Base-by-base conservation (phyloP, 2,113 vertebrate species). In the Beaufortia kweichowensis region DNA sequence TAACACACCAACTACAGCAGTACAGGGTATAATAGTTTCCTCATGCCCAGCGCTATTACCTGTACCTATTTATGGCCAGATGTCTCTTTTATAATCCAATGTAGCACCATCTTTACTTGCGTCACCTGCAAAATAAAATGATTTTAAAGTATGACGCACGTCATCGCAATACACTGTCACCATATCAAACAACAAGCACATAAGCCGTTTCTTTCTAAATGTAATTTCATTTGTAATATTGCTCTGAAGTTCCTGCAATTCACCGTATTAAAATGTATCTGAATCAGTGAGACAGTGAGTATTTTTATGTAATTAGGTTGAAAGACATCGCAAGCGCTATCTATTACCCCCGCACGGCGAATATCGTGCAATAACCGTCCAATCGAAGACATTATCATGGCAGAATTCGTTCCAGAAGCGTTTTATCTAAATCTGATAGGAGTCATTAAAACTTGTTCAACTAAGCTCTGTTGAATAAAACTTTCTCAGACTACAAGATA, bases 1-100 rank as follows among this genome's bases (percentile, higher is more conserved):
- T 81, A 79, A 76, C 67, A 57, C 75, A 78, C 67, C 56, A 71
- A 59, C 62, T 43, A 55, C 23, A 60, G 73, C 74, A 41, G 74
- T 56, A 63, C 55, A 8, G 17, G 68, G 68, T 35, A 65, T 76
- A 68, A 75, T 48, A 50, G 64, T 61, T 39, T 82, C 61, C 24
- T 72, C 48, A 31, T 71, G 59, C 50, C 33, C 1, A 3, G 24
- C 12, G 12, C 65, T 39, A 48, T 74, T 74, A 70, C 80, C 29
- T 35, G 53, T 50, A 64, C 46, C 66, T 39, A 9, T 68, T 55
- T 50, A 57, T 12, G 11, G 24, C 67, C 67, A 78, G 66, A 60
- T 59, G 26, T 59, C 75, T 69, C 24, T 6, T 21, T 62, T 69
- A 26, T 46, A 70, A 67, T 66, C 53, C 48, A 15, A 71, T 71